Base-by-base conservation (phyloP, 2,888 invertebrate genomes). In the Congeria kusceri region DNA sequence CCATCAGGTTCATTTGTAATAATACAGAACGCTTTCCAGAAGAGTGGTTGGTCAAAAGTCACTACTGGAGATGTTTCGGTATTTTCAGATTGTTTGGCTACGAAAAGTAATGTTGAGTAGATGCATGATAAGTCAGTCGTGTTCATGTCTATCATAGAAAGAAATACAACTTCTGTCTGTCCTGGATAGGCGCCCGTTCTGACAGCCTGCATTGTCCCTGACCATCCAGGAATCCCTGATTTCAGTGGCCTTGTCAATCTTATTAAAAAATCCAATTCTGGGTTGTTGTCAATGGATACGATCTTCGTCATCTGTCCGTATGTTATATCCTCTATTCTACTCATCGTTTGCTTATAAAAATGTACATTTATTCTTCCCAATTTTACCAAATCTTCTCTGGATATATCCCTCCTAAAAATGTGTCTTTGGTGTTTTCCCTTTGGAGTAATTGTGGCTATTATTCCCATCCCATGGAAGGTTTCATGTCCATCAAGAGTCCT, bases 111-210 rank as follows among this genome's bases (percentile, higher is more conserved):
- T 3, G 80, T 86, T 11, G 76, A 75, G 53, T 64, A 83, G 3
- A 86, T 73, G 49, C 86, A 83, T 0, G 67, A 75, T 66, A 72
- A 47, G 53, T 87, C 74, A 25, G 49, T 80, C 39, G 86, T 74
- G 39, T 39, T 39, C n/a, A 70, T 47, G 46, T 80, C 77, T 7
- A 80, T 77, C 80, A 74, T 80, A 25, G 84, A 80, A 32, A 84
- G 39, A 28, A 69, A 76, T 25, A 65, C 7, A 0, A 65, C 39
- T 18, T 62, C 57, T 23, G 69, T 64, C 27, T 58, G 18, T 32
- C 71, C 66, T 9, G 61, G 75, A 25, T 57, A 57, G 32, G 61
- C 20, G 15, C 80, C 83, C 23, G 56, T 18, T 49, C 47, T 57
- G 18, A 72, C 39, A 29, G 49, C 56, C 25, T 77, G 77, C 77